Base-by-base conservation (phyloP, 2,888 invertebrate species). In the Tribolium freemani region DNA sequence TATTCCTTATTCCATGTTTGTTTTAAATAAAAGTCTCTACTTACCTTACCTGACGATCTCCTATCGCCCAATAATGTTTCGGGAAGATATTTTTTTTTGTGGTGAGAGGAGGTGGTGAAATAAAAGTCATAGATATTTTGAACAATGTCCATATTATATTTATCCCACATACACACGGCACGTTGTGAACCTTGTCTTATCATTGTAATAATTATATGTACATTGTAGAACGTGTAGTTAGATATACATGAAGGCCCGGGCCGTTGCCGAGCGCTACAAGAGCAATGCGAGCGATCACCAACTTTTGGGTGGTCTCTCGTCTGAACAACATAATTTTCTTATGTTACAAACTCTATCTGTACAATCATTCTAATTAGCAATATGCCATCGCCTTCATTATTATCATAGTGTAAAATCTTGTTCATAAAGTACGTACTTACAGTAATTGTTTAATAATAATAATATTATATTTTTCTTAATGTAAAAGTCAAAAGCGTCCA, bases 141-240 rank as follows among this genome's bases (percentile, higher is more conserved):
- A 93, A 93, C 93, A 93, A 93, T 93, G 93, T 93, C 92, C 93
- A 93, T 92, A 93, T 93, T 92, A 92, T 93, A 93, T 92, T 81
- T 92, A 88, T 89, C 93, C 92, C 93, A 93, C 93, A 93, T 93
- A 93, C 93, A 93, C 93, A 93, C 93, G 93, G 93, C 93, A 93
- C 93, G 92, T 93, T 92, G 93, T 93, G 93, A 93, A 93, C 93
- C 93, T 93, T 92, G 92, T 92, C 93, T 93, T 92, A 91, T 92
- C 92, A 90, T 91, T 90, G 90, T 90, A 90, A 90, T 90, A 91
- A 90, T 90, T 90, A 90, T 83, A 84, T 91, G 90, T 91, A 91
- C 91, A 91, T 90, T 91, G 90, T 91, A 91, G 86, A 87, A 86
- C 86, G 86, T 90, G 90, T 90, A 90, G 77, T 90, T 74, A 90